These are phyloP conservation scores for Coenonympha arcania DNA, from an alignment of 2,888 invertebrate genomes.

Conservation along the genomic window DNA sequence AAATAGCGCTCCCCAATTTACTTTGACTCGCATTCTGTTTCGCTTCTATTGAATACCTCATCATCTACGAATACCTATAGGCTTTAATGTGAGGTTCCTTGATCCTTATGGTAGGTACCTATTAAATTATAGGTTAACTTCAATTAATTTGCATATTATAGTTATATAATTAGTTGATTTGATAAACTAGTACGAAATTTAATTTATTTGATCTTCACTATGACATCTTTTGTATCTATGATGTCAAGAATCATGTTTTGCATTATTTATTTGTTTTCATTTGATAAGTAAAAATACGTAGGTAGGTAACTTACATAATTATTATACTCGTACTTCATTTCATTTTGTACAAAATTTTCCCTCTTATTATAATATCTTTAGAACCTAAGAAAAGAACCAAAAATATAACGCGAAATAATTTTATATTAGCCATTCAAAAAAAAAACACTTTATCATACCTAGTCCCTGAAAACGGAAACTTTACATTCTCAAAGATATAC, in stretches of 20 bases:
- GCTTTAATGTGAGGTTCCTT: background rate
- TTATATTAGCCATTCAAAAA: background rate
- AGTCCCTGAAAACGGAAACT: constrained; percentile 12
- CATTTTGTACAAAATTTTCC: too few species aligned
- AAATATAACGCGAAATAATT: background rate
- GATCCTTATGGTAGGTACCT: background rate
- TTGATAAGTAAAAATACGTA: too few species aligned
- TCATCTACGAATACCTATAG: background rate
- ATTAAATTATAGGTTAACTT: background rate
- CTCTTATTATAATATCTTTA: too few species aligned
- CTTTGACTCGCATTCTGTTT: background rate
- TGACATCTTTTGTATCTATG: too few species aligned
- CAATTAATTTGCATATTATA: too few species aligned
- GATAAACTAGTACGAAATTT: too few species aligned
- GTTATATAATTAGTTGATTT: too few species aligned
- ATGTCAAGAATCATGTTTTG: too few species aligned
- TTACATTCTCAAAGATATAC: constrained; percentile 13
- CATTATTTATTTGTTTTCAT: too few species aligned
- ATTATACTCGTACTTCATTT: too few species aligned
- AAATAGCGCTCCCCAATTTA: background rate
- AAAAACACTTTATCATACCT: constrained; percentile 7
- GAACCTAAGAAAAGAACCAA: background rate
- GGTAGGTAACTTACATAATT: too few species aligned
- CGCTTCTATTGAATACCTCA: background rate
- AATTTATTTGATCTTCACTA: too few species aligned